Percentiles rank a stretch among this genome's conserved stretches.
Evolutionary conservation across 2,797 vertebrate genomes (phyloP).

Genomic region (Serranus cabrilla): DNA sequence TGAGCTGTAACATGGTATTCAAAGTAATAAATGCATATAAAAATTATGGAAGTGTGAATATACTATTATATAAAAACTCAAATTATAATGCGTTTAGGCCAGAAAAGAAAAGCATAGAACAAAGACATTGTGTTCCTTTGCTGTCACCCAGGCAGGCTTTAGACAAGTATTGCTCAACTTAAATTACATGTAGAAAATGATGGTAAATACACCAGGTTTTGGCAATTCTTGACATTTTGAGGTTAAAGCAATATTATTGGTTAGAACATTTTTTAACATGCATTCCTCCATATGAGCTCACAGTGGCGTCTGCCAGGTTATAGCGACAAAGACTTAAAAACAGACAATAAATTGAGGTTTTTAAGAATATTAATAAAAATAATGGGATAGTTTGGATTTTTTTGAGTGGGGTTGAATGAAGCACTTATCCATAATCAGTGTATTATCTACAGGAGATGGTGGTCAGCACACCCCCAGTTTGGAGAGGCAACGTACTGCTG

Average conservation of each 20-base stretch:
- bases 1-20: conserved; percentile 54
- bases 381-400: too few species aligned
- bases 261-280: conserved; percentile 47
- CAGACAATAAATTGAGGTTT: neutral
- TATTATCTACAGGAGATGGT: too few species aligned
- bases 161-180: conserved; percentile 49
- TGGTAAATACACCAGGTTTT: conserved; percentile 68
- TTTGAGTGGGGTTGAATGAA: too few species aligned
- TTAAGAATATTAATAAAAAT: neutral
- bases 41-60: conserved; percentile 45
- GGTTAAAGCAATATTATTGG: conserved; percentile 54
- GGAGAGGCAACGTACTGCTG: too few species aligned
- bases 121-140: conserved; percentile 31
- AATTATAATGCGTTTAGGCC: conserved; percentile 19
- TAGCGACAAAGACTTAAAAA: conserved; percentile 11
- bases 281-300: conserved; percentile 41
- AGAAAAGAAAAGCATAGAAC: conserved; percentile 22
- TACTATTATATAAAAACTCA: conserved; percentile 18
- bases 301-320: conserved; percentile 1
- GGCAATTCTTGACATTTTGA: conserved; percentile 72
- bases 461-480: too few species aligned
- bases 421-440: too few species aligned
- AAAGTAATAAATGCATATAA: conserved; percentile 67
- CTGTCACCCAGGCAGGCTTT: conserved; percentile 28
- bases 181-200: conserved; percentile 37